Base-by-base conservation (phyloP, 2,888 invertebrate species). In the Caenorhabditis parvicauda region DNA sequence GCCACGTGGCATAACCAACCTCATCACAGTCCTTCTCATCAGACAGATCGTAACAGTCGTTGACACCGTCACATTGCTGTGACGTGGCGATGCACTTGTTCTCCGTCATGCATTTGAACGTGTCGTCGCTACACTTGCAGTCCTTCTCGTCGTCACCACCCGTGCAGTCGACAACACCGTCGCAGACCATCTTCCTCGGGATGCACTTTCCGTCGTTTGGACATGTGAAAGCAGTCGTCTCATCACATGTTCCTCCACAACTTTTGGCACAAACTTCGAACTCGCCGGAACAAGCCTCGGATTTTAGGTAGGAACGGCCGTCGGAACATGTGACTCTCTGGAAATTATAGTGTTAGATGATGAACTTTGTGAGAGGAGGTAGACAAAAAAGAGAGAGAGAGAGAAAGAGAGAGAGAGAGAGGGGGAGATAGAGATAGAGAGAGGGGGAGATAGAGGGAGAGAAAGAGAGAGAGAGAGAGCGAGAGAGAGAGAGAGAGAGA, bases 221-320 rank as follows among this genome's bases (percentile, higher is more conserved):
- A 52, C 75, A 75, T 7, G 52, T 49, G 58, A 72, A 72, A 2
- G 75, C 59, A 14, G 46, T 32, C 44, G 67, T 64, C 25, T 52
- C 32, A 27, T 76, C 61, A 54, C 76, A 76, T n/a, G n/a, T n/a
- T 22, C 57, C 54, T 9, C 38, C 22, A 29, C 62, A 72, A 5
- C n/a, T 45, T 9, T 47, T 32, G 3, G 49, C 43, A 54, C 76
- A 76, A 12, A 21, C 29, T 14, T 47, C 50, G 12, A 46, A 9
- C 9, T 54, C 41, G 3, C 76, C 76, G 2, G 64, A 67, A 37
- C 76, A 76, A 3, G 73, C 76, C 46, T 74, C 66, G 9, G 35
- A 22, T 63, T 59, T 54, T 6, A 61, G 59, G 54, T 73, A 68
- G 37, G 37, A 35, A 4, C 37, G 37, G 0, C 54, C 62, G 38